Evolutionary conservation across 2,113 vertebrate genomes (phyloP).

Genomic region (Hippocampus guttulatus): DNA sequence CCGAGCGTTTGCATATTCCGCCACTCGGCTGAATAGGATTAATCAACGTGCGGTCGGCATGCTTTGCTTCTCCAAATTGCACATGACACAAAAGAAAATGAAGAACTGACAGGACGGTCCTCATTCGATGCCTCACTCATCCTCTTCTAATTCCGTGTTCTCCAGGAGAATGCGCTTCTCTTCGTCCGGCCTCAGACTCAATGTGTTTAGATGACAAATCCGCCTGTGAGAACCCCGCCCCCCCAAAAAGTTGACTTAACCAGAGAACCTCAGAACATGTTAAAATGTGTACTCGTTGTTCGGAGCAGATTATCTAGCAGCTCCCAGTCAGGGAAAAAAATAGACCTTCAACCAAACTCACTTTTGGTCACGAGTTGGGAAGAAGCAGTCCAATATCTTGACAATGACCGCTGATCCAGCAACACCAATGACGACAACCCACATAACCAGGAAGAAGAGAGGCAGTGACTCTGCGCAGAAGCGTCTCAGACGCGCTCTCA

Average conservation of each 20-base stretch:
- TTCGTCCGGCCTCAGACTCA: constrained; percentile 64
- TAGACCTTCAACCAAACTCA: constrained; percentile 57
- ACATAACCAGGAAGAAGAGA: constrained; percentile 83
- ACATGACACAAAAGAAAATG: constrained; percentile 6
- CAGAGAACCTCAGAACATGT: not conserved
- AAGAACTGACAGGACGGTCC: constrained; percentile 12
- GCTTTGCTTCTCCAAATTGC: not conserved
- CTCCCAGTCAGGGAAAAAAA: not conserved
- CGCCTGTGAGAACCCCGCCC: constrained; percentile 38
- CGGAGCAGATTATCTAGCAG: not conserved
- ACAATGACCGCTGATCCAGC: constrained; percentile 81
- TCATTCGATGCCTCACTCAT: constrained; percentile 39
- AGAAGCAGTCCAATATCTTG: constrained; percentile 80
- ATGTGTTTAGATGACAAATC: constrained; percentile 61
- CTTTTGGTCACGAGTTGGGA: constrained; percentile 83
- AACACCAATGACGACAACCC: constrained; percentile 83
- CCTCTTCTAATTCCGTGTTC: constrained; percentile 53
- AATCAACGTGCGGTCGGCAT: no score
- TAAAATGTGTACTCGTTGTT: not conserved
- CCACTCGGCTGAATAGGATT: not conserved
- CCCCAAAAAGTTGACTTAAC: not conserved
- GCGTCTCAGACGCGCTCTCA: constrained; percentile 75
- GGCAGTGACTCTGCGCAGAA: constrained; percentile 83
- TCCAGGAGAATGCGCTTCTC: constrained; percentile 70
- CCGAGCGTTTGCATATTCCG: not conserved